These are phyloP conservation scores for Physella acuta DNA, from an alignment of 1,140 invertebrate genomes.

Conservation along the genomic window DNA sequence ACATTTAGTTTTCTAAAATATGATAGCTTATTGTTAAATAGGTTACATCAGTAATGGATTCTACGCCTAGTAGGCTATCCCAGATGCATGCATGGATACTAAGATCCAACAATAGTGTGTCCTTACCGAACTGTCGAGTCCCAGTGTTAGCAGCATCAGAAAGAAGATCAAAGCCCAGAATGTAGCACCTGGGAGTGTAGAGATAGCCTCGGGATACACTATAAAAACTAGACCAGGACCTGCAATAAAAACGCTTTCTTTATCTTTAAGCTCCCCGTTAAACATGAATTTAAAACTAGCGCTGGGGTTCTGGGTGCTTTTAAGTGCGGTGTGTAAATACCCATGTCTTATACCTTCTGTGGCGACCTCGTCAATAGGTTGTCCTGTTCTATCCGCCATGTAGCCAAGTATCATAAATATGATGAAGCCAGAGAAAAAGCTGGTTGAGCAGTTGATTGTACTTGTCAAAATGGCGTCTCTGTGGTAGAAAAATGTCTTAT, in stretches of 20 bases:
- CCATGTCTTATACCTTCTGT: slow-evolving; percentile 83
- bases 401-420: slow-evolving; percentile 84
- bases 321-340: no score
- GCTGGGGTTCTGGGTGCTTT: no score
- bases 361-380: slow-evolving; percentile 81
- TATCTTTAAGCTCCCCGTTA: not conserved
- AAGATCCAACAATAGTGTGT: no score
- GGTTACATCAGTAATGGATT: no score
- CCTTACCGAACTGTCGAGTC: not conserved
- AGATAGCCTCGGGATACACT: not conserved
- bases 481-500: no score
- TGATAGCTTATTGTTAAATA: no score
- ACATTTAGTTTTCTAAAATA: no score
- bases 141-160: not conserved
- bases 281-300: no score
- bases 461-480: slow-evolving; percentile 92
- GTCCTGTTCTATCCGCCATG: slow-evolving; percentile 68
- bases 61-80: no score
- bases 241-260: not conserved
- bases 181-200: not conserved
- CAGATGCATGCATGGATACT: no score
- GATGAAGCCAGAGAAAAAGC: slow-evolving; percentile 95
- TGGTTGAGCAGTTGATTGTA: slow-evolving; percentile 91
- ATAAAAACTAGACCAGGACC: not conserved
- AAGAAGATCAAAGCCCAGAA: not conserved